Percentiles rank a stretch among this genome's conserved stretches.
These are phyloP conservation scores for Mercenaria mercenaria DNA, from an alignment of 1,140 invertebrate genomes.

Conservation along the genomic window DNA sequence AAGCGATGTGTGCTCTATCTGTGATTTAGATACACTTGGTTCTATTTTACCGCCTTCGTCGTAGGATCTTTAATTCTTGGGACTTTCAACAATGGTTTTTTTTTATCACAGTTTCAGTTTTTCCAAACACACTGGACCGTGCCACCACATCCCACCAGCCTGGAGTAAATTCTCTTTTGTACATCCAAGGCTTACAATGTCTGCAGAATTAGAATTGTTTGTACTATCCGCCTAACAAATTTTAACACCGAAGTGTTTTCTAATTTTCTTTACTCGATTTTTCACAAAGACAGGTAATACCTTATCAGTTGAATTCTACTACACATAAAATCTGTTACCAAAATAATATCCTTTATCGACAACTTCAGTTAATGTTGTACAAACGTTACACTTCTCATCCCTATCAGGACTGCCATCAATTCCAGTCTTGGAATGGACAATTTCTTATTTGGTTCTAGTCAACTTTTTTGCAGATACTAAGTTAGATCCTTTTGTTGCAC, in stretches of 20 bases:
- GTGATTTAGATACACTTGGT: no score
- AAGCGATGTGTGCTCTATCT: no score
- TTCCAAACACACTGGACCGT: neutral
- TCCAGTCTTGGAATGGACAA: conserved; percentile 27
- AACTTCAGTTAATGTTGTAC: neutral
- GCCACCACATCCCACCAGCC: neutral
- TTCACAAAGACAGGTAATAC: neutral
- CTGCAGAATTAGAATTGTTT: neutral
- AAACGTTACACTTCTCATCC: neutral
- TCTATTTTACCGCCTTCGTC: no score
- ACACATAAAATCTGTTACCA: neutral
- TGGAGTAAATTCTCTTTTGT: neutral
- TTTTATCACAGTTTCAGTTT: no score
- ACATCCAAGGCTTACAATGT: neutral
- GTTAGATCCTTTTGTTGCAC: neutral
- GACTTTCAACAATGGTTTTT: neutral
- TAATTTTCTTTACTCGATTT: neutral
- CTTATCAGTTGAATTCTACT: neutral
- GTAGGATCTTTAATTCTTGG: neutral
- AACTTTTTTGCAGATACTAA: neutral
- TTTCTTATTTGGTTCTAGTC: neutral
- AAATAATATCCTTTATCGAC: neutral
- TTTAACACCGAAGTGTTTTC: neutral
- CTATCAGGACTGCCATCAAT: neutral
- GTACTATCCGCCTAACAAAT: neutral